Base-by-base conservation (phyloP, 2,888 invertebrate species). In the Diabrotica balteata region DNA sequence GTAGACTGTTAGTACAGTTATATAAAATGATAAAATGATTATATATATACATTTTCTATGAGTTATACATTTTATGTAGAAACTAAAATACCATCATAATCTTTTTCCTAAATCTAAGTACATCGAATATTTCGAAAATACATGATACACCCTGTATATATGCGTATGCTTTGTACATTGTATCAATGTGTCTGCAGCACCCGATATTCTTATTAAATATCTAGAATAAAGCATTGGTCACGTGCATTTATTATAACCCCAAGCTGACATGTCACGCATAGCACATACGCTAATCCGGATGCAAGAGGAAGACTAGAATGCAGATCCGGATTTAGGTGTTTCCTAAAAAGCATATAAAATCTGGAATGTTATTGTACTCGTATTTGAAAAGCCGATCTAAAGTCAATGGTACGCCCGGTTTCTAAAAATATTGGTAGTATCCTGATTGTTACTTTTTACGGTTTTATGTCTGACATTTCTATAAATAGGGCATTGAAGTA, bases 241-340 rank as follows among this genome's bases (percentile, higher is more conserved):
- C 64, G 64, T 64, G 64, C 64, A 64, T 64, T 64, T 64, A 42
- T 63, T 63, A 43, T 44, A 58, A 58, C 59, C 63, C 58, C 32
- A 58, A 51, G 46, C 53, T 57, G 22, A 58, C 58, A 58, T 52
- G 64, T 52, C 58, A 64, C 64, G 58, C 64, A 64, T 52, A 45
- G 58, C 52, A 52, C 54, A 55, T 62, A 62, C 43, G 49, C 59
- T 64, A 64, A 64, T 64, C 64, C 64, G 64, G 58, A 64, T 64
- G 52, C 58, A 52, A 52, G 51, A 52, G 52, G 58, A 58, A 64
- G 44, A 59, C 58, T 50, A 43, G 11, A 52, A 50, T 43, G 45
- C 58, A 58, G 58, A 17, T 17, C 9, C 44, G 49, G n/a, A 59
- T 49, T 42, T 32, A 49, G 5, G 5, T 4, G 4, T 32, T 32